A percentile compares a stretch with the other conserved stretches of the same genome.
Evolutionary conservation across 2,113 vertebrate genomes (phyloP).

Genomic region (Dasyornis broadbenti): DNA sequence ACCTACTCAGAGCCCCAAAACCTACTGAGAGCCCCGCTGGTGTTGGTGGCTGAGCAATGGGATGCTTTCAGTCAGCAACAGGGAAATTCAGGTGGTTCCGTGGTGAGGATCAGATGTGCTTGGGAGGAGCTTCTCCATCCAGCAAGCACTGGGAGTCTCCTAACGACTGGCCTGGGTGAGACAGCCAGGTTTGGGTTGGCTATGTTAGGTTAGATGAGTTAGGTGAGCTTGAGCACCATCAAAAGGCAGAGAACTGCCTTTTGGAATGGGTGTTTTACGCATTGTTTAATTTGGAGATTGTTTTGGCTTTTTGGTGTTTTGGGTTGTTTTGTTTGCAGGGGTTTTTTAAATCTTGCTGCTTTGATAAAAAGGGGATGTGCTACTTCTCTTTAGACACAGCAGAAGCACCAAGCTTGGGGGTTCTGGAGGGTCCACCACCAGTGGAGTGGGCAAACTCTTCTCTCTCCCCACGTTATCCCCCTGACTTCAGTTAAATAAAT

Average conservation of each 20-base stretch:
- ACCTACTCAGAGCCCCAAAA: not conserved
- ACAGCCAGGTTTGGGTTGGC: not conserved
- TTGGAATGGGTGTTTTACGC: not conserved
- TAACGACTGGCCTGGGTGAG: fast-evolving
- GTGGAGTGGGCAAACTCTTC: not conserved
- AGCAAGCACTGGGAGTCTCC: not conserved
- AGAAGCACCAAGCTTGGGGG: not conserved
- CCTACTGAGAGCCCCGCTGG: fast-evolving
- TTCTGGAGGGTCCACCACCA: not conserved
- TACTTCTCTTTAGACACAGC: not conserved
- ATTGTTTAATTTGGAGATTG: fast-evolving
- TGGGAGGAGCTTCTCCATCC: not conserved
- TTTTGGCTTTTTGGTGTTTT: not conserved
- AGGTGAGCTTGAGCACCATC: not conserved
- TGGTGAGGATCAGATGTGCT: not conserved
- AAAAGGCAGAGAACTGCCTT: not conserved
- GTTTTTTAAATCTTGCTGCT: not conserved
- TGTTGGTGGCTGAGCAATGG: not conserved
- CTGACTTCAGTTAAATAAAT: not conserved
- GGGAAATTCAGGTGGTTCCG: not conserved
- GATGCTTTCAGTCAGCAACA: fast-evolving
- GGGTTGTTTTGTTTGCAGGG: fast-evolving
- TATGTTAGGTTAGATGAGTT: not conserved
- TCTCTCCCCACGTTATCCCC: not conserved
- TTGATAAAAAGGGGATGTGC: not conserved